Conservation (phyloP, 2,888 invertebrate species). For the Caenorhabditis becei region DNA sequence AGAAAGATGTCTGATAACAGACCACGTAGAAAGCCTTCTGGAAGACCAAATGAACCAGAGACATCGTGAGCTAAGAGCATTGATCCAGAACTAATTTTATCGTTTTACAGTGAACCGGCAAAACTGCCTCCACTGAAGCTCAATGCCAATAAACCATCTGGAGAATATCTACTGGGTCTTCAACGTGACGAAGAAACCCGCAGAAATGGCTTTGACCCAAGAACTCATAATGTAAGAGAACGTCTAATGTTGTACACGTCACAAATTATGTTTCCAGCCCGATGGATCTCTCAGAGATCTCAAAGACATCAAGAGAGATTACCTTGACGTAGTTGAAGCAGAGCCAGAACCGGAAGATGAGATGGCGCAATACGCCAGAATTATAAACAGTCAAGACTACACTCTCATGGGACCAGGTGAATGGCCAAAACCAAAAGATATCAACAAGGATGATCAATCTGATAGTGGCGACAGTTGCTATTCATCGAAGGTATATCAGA, state of each 20-base stretch:
- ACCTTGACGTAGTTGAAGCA: neutral
- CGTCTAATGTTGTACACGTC: too few relatives aligned
- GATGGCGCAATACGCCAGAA: neutral
- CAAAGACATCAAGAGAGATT: slow-evolving; percentile 14
- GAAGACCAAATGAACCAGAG: neutral
- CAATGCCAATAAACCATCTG: slow-evolving; percentile 33
- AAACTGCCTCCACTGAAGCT: slow-evolving; percentile 23
- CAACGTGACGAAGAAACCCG: slow-evolving; percentile 31
- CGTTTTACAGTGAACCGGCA: slow-evolving; percentile 31
- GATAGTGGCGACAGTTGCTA: slow-evolving; percentile 75
- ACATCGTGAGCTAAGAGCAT: slow-evolving; percentile 10
- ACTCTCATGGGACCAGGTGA: slow-evolving; percentile 38
- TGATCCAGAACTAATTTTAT: too few relatives aligned
- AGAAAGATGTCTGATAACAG: slow-evolving; percentile 36
- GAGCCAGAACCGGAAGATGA: neutral
- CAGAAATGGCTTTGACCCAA: slow-evolving; percentile 14
- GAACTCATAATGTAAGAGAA: slow-evolving; percentile 7
- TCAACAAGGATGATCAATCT: slow-evolving; percentile 52
- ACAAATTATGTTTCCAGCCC: too few relatives aligned
- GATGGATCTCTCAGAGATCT: slow-evolving; percentile 12
- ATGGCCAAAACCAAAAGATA: slow-evolving; percentile 25
- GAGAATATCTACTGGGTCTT: slow-evolving; percentile 11
- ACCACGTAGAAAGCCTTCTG: neutral
- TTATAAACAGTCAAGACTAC: slow-evolving; percentile 10
- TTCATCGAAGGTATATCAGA: slow-evolving; percentile 65